Evolutionary conservation across 1,140 invertebrate species (phyloP), one percentile per base, ranked within the genome.

Genomic region (Euura saliciscinereae): DNA sequence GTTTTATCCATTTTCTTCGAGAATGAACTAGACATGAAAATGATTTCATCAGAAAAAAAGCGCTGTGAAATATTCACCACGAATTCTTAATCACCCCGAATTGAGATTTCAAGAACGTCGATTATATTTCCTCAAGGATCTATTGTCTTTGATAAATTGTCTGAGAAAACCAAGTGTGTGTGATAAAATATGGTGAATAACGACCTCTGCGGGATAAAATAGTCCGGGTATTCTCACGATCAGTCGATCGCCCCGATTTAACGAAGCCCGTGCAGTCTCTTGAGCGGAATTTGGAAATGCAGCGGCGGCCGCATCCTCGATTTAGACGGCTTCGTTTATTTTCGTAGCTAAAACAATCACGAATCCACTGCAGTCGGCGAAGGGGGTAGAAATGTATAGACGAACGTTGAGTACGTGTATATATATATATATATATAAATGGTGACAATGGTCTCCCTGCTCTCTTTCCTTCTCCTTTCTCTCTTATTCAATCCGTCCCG

Each of bases 321-420:
- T 59, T 59, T 59, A 59, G 51, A 59, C 51, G 51, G 51, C 51
- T 59, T 59, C 51, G 51, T 59, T 59, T 59, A 59, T 59, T 59
- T 59, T 59, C 51, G 51, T 59, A 59, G 51, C 51, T 59, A 59
- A 59, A 59, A 59, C 51, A 59, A 59, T 59, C 51, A 59, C 51
- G 51, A 59, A 59, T 59, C 10, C 3, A n/a, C 51, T 59, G 51
- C 51, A 59, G 51, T 59, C 51, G 51, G 51, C 6, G 51, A 59
- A 59, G 51, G 8, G 51, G 51, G 51, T n/a, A 59, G 10, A 59
- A 59, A n/a, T 8, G 51, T 4, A n/a, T n/a, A 59, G 51, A 59
- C 8, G 6, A n/a, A 4, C 51, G 3, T 59, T 2, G 51, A 59
- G 51, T 8, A 59, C 13, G 51, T 51, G n/a, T 51, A 8, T 59